Base-by-base conservation (phyloP, 2,888 invertebrate genomes). In the Apamea crenata region DNA sequence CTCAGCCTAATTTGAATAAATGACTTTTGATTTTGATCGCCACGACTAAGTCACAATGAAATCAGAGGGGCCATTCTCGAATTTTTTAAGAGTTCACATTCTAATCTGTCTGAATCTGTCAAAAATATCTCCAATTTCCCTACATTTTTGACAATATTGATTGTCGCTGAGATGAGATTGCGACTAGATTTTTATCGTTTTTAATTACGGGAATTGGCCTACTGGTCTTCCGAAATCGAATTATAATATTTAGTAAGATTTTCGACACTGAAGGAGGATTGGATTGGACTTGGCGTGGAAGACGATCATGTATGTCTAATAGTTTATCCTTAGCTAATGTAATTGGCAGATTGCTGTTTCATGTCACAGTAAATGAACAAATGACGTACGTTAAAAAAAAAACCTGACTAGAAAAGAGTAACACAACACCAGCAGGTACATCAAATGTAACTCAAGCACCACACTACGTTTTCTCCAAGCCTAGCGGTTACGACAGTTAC, bases 401-500 rank as follows among this genome's bases (percentile, higher is more conserved):
- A 65, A 36, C 65, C 25, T 36, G 6, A 12, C 12, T 36, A 6
- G 12, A 65, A 36, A 65, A 40, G 6, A 65, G 65, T 36, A 36
- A 65, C 36, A 65, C 59, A 71, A 59, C 47, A 71, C n/a, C n/a
- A 70, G 53, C 44, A 73, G 66, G 47, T 84, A 84, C 47, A 69
- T 76, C 59, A 77, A 56, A 74, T 21, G 67, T 67, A 80, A 79
- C 59, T 66, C 66, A 44, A 74, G 77, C 66, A 56, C 59, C 59
- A n/a, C n/a, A 76, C 47, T 67, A 80, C 73, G 36, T 73, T 86
- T 85, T 86, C 85, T 85, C 83, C 72, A 47, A 59, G 68, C 16
- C 25, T 63, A 72, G 81, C 71, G 65, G 78, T 83, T 78, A 82
- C 87, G 78, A 84, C 77, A 70, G 83, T 81, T 68, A 85, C 81